Evolutionary conservation across 2,888 invertebrate genomes (phyloP).

Genomic region (Synergus laeviventris): DNA sequence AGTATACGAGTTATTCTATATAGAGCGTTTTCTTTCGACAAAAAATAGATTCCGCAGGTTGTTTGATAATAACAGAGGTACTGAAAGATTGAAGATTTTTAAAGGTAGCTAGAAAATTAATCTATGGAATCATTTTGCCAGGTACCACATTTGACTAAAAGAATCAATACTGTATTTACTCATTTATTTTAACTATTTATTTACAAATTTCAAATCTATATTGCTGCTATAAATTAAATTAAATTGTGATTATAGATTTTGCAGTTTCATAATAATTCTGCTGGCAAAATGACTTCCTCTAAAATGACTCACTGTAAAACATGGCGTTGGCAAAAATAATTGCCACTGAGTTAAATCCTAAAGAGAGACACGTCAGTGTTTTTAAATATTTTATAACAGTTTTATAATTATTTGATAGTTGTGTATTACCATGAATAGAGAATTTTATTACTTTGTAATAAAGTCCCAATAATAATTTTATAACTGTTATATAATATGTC

Average conservation of each 20-base stretch:
- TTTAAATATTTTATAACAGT: slow-evolving; percentile 4
- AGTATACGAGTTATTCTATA: slow-evolving; percentile 12
- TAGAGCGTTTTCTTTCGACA: slow-evolving; percentile 4
- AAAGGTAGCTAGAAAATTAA: background rate
- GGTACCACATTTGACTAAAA: background rate
- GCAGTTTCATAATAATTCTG: background rate
- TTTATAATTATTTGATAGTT: background rate
- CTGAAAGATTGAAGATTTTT: slow-evolving; percentile 4
- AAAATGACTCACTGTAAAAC: slow-evolving; percentile 18
- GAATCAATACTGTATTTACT: background rate
- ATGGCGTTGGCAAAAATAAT: slow-evolving; percentile 30
- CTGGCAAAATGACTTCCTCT: slow-evolving; percentile 30
- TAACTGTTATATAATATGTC: background rate
- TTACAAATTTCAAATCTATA: background rate
- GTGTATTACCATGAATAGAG: background rate
- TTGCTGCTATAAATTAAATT: background rate
- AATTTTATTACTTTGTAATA: background rate
- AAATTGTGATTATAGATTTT: background rate
- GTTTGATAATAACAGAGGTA: slow-evolving; percentile 12
- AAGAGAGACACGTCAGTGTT: background rate
- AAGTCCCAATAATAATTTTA: background rate
- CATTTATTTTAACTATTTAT: background rate
- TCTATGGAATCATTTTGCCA: slow-evolving; percentile 19
- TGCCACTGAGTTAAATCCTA: background rate
- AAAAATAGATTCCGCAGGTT: background rate